Percentiles rank a stretch among this genome's conserved stretches.
Conservation (phyloP, 2,113 vertebrate genomes). For the Formicarius rufipectus region DNA sequence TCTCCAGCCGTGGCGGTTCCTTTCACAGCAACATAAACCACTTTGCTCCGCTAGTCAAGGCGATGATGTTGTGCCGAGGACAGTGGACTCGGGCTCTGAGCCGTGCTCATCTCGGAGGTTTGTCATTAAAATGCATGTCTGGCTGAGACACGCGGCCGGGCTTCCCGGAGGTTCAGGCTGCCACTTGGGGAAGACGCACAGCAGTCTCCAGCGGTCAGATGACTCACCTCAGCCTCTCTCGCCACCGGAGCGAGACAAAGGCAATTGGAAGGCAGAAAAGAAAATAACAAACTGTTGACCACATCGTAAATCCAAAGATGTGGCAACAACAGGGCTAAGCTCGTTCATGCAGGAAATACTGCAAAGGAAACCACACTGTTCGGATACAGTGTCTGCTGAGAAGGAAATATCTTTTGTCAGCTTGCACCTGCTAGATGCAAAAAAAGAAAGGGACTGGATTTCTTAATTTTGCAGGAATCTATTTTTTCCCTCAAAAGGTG, state of each 20-base stretch:
- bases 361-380: conserved; percentile 9
- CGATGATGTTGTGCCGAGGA: not conserved
- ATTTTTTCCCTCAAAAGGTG: not conserved
- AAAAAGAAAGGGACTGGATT: not conserved
- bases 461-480: conserved; percentile 20
- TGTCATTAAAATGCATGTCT: not conserved
- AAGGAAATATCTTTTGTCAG: conserved; percentile 17
- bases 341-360: conserved; percentile 11
- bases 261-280: not conserved
- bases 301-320: conserved; percentile 1
- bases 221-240: conserved; percentile 7
- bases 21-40: conserved; percentile 14
- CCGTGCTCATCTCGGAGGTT: not conserved
- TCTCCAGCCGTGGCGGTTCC: conserved; percentile 41
- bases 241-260: not conserved
- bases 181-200: not conserved
- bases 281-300: conserved; percentile 45
- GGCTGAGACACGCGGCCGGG: not conserved
- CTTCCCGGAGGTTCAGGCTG: not conserved
- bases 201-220: not conserved
- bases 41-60: not conserved
- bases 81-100: not conserved
- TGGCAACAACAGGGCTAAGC: not conserved
- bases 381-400: not conserved
- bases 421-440: conserved; percentile 7